phyloP scores from a whole-genome alignment of 2,797 vertebrate genomes.

The Rhadinocentrus ornatus region DNA sequence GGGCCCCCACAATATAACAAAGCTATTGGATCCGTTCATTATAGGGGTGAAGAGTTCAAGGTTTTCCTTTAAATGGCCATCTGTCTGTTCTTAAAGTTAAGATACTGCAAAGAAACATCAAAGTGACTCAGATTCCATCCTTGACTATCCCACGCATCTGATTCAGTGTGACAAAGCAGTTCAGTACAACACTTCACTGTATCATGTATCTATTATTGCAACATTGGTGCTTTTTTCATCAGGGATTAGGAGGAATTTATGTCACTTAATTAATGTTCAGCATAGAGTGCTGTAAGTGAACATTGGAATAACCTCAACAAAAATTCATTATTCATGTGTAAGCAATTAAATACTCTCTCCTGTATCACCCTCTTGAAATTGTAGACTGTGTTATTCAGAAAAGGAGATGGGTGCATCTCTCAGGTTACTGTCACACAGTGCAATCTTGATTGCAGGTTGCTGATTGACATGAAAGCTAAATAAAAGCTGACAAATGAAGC shows the following conservation, averaged over 20 bases:
- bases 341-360: constrained; percentile 81
- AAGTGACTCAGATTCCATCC: background rate
- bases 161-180: background rate
- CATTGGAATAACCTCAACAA: constrained; percentile 73
- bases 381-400: constrained; percentile 79
- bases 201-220: constrained; percentile 30
- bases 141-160: background rate
- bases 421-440: constrained; percentile 68
- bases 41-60: background rate
- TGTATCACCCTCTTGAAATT: constrained; percentile 74
- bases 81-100: background rate
- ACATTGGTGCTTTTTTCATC: constrained; percentile 65
- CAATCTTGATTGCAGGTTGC: constrained; percentile 78
- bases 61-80: background rate
- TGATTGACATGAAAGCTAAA: constrained; percentile 68
- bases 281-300: constrained; percentile 77
- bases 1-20: background rate
- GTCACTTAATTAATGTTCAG: constrained; percentile 83
- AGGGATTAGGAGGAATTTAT: constrained; percentile 72
- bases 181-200: constrained; percentile 11
- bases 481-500: constrained; percentile 25
- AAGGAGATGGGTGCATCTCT: constrained; percentile 70
- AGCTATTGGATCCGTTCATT: background rate
- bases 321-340: constrained; percentile 80
- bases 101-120: background rate